Conservation (phyloP, 1,140 invertebrate species). For the Macrotrachela quadricornifera region DNA sequence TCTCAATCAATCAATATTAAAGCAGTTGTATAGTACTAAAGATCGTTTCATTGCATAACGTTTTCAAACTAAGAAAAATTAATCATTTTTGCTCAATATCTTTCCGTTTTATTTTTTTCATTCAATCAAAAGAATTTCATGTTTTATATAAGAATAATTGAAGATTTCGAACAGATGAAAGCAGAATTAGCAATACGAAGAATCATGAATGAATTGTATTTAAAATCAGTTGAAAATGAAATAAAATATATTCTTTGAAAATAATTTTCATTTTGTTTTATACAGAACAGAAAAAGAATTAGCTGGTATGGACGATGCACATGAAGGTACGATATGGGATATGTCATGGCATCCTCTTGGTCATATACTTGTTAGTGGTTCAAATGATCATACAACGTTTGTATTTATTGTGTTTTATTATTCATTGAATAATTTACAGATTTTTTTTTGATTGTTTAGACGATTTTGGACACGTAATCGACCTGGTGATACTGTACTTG, state of each 20-base stretch:
- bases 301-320: slow-evolving; percentile 84
- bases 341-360: slow-evolving; percentile 96
- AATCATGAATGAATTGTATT: not conserved
- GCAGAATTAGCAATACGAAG: not conserved
- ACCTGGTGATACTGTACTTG: slow-evolving; percentile 88
- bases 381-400: slow-evolving; percentile 76
- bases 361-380: slow-evolving; percentile 89
- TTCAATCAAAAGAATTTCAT: slow-evolving; percentile 16
- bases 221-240: slow-evolving; percentile 11
- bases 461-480: slow-evolving; percentile 98
- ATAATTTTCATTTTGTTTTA: no score
- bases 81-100: no score
- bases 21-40: no score
- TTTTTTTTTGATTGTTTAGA: not conserved
- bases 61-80: no score
- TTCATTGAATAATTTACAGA: not conserved
- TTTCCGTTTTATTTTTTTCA: no score
- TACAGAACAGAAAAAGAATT: slow-evolving; percentile 83
- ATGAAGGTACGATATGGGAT: slow-evolving; percentile 96
- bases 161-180: no score
- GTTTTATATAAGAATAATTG: no score
- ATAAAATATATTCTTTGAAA: not conserved
- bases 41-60: no score
- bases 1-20: no score
- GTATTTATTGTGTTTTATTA: slow-evolving; percentile 2